Evolutionary conservation across 1,140 invertebrate species (phyloP), one percentile per base, ranked within the genome.

Genomic region (Platorchestia sp.): DNA sequence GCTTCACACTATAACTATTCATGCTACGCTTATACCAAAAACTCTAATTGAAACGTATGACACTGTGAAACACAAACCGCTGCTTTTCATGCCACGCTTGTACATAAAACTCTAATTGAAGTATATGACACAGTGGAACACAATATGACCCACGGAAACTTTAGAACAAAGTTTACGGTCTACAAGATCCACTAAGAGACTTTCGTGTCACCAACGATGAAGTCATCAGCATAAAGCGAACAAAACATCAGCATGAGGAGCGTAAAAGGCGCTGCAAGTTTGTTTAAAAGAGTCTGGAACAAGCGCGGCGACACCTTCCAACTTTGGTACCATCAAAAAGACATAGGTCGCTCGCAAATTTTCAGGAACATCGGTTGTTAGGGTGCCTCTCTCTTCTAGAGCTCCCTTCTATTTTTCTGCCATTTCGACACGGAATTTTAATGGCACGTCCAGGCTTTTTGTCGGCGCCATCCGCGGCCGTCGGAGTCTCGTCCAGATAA

Each of bases 161-260:
- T 93, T 47, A 47, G 45, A 47, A 44, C 91, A 93, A 93, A 93
- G 43, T 93, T 90, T 47, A 93, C 91, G 45, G 36, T 45, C 41
- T 3, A 45, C 7, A 44, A 44, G 44, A 44, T 45, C 45, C 45
- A 44, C 44, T 47, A n/a, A 42, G 43, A 93, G 91, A 93, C 43
- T 93, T 93, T 44, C 43, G 91, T 45, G 43, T 93, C 45, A 44
- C 7, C 91, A 19, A 45, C 91, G 40, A 93, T 93, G 45, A 93
- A 93, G 91, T 93, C 91, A 93, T 93, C 91, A 93, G 91, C 91
- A 45, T 93, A 93, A 93, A 93, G 43, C 40, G 91, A 93, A 93
- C 91, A 93, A 45, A 93, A 93, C 44, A 40, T 93, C 45, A 47
- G 91, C 91, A 44, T 75, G 59, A 36, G 27, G 87, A 93, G 40